Conservation (phyloP, 2,113 vertebrate genomes). For the Amblyopsis rosae region DNA sequence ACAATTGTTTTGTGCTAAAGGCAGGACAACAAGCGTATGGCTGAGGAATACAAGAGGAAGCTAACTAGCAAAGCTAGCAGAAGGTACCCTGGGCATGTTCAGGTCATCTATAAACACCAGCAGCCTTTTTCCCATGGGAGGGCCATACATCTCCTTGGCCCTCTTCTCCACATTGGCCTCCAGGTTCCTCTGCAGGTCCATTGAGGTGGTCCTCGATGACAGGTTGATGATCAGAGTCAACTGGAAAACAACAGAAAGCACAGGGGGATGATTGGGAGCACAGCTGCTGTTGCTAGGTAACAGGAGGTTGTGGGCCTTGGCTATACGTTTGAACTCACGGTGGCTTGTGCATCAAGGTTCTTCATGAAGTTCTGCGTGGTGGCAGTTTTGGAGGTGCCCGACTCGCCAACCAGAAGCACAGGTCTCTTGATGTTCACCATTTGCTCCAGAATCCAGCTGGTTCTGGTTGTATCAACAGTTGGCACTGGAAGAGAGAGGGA, state of each 20-base stretch:
- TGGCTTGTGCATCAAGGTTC: conserved; percentile 77
- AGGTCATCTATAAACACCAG: conserved; percentile 95
- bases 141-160: conserved; percentile 90
- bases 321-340: conserved; percentile 66
- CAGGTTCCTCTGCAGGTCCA: conserved; percentile 93
- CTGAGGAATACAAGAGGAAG: not conserved
- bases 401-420: conserved; percentile 91
- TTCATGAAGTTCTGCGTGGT: conserved; percentile 91
- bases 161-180: conserved; percentile 93
- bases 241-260: conserved; percentile 66
- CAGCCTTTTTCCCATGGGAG: conserved; percentile 90
- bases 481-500: conserved; percentile 78
- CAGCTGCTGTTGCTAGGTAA: too few relatives aligned
- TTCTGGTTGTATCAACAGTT: conserved; percentile 89
- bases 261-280: not conserved
- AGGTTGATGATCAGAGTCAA: conserved; percentile 86
- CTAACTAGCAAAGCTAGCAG: not conserved
- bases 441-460: conserved; percentile 88
- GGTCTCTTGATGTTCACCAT: conserved; percentile 89
- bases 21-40: too few relatives aligned
- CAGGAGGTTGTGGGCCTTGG: not conserved
- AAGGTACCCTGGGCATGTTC: conserved; percentile 92
- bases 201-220: conserved; percentile 93
- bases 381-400: conserved; percentile 95
- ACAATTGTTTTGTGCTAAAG: too few relatives aligned